Evolutionary conservation across 1,140 invertebrate genomes (phyloP).

Genomic region (Neodiprion pinetum): DNA sequence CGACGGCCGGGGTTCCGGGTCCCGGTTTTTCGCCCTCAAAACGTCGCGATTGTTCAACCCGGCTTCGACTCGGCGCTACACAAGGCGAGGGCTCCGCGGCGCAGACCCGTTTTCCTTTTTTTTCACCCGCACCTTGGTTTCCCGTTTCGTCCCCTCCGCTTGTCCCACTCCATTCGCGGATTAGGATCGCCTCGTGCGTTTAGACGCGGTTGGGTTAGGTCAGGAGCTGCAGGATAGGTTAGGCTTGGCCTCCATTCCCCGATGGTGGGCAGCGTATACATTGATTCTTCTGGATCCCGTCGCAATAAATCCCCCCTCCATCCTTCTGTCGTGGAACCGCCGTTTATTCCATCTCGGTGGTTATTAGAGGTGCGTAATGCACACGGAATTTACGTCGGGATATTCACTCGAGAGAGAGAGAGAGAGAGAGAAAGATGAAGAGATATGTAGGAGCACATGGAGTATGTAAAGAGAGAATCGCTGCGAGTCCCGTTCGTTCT

Average conservation of each 20-base stretch:
- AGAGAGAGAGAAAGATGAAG: no score
- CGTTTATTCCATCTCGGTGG: background rate
- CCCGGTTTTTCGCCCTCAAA: slow-evolving; percentile 46
- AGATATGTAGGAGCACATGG: no score
- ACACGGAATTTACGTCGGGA: background rate
- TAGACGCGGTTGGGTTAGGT: no score
- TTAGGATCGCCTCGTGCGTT: no score
- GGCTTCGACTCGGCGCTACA: slow-evolving; percentile 18
- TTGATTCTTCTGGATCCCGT: no score
- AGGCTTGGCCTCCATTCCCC: no score
- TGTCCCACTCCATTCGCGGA: slow-evolving; percentile 4
- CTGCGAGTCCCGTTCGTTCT: background rate
- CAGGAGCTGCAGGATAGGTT: no score
- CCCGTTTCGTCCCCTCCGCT: slow-evolving; percentile 13
- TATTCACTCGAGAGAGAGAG: background rate
- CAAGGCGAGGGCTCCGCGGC: slow-evolving; percentile 22
- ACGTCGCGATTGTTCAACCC: slow-evolving; percentile 43
- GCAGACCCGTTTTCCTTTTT: slow-evolving; percentile 38
- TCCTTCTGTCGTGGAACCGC: no score
- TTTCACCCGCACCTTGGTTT: slow-evolving; percentile 16
- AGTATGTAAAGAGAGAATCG: no score
- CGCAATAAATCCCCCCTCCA: no score
- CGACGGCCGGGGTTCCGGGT: slow-evolving; percentile 34
- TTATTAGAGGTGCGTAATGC: background rate
- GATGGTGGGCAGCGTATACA: no score